phyloP scores from a whole-genome alignment of 2,888 invertebrate genomes.

The Hypena proboscidalis region DNA sequence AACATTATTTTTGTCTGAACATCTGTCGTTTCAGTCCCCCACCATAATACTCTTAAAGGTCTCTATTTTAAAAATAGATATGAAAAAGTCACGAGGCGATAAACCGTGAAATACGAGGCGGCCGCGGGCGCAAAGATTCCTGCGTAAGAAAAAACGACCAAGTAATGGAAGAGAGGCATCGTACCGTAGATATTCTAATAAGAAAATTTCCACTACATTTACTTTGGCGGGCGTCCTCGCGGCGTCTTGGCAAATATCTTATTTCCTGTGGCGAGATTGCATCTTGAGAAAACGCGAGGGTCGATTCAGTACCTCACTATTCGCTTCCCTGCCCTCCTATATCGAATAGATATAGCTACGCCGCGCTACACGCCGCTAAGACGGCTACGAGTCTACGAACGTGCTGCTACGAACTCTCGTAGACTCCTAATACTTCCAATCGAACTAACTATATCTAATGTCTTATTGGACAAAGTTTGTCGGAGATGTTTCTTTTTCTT shows the following conservation, averaged over 20 bases:
- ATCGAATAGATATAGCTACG: slow-evolving; percentile 38
- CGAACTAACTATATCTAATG: slow-evolving; percentile 29
- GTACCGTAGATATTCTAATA: slow-evolving; percentile 85
- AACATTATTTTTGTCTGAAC: no score
- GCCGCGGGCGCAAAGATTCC: slow-evolving; percentile 70
- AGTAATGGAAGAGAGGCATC: slow-evolving; percentile 78
- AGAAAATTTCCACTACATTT: slow-evolving; percentile 87
- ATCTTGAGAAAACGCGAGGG: slow-evolving; percentile 85
- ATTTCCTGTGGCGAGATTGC: slow-evolving; percentile 86
- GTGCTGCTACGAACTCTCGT: slow-evolving; percentile 47
- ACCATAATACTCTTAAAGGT: slow-evolving; percentile 25
- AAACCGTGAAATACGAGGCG: slow-evolving; percentile 65
- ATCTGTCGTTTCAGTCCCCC: not conserved
- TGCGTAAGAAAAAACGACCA: slow-evolving; percentile 75
- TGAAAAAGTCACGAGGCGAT: slow-evolving; percentile 53
- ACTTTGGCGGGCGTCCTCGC: slow-evolving; percentile 82
- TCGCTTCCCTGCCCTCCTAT: slow-evolving; percentile 68
- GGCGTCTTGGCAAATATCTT: slow-evolving; percentile 86
- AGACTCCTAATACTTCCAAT: slow-evolving; percentile 36
- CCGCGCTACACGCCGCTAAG: slow-evolving; percentile 40
- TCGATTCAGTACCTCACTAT: slow-evolving; percentile 77
- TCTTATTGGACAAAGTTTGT: slow-evolving; percentile 34
- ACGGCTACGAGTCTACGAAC: slow-evolving; percentile 31
- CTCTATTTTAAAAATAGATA: slow-evolving; percentile 28
- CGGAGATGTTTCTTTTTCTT: slow-evolving; percentile 1